These are phyloP conservation scores for Hippocampus barbouri DNA, from an alignment of 2,113 vertebrate genomes.

Conservation along the genomic window DNA sequence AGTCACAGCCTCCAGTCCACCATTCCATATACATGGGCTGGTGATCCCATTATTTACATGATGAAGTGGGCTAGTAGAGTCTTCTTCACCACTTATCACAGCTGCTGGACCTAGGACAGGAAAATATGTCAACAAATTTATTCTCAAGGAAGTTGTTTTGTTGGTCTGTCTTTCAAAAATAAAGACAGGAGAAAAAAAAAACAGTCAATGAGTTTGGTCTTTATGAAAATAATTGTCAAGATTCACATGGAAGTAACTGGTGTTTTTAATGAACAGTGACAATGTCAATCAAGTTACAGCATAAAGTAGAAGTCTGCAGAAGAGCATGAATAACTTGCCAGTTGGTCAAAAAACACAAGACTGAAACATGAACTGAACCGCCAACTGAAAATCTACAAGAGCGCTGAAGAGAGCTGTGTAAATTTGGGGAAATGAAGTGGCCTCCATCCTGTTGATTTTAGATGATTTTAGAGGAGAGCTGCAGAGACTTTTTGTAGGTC, in stretches of 20 bases:
- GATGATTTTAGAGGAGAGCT: too few species aligned
- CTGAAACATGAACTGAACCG: too few species aligned
- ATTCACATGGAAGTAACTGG: not conserved
- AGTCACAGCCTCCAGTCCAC: conserved; percentile 84
- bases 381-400: too few species aligned
- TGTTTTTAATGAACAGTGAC: not conserved
- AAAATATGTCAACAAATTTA: not conserved
- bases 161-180: not conserved
- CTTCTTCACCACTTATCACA: conserved; percentile 93
- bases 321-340: not conserved
- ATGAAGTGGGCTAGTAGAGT: conserved; percentile 91
- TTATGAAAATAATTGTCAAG: not conserved
- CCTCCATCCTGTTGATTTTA: too few species aligned
- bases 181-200: not conserved
- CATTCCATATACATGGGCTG: conserved; percentile 82
- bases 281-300: not conserved
- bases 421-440: too few species aligned
- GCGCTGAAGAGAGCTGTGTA: too few species aligned
- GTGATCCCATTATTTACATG: conserved; percentile 95
- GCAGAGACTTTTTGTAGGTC: too few species aligned
- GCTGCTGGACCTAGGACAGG: conserved; percentile 82
- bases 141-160: not conserved
- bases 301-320: not conserved
- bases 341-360: not conserved
- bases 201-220: not conserved